phyloP scores from a whole-genome alignment of 2,113 vertebrate genomes.

The Heterotis niloticus region DNA sequence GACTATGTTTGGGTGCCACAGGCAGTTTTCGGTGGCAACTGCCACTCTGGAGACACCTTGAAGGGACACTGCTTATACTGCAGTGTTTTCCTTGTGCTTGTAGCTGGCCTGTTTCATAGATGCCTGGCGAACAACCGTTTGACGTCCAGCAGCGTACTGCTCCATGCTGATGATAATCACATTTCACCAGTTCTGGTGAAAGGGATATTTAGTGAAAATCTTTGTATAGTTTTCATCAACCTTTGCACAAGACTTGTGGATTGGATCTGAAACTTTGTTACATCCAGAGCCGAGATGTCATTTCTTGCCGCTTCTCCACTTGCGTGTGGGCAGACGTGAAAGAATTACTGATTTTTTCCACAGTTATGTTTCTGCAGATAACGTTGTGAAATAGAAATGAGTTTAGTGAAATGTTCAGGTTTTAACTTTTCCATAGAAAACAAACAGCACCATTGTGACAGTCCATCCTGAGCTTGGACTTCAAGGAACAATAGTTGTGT shows the following conservation, averaged over 20 bases:
- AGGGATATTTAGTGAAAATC: not conserved
- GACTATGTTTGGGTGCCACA: not conserved
- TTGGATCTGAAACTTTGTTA: not conserved
- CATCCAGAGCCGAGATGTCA: not conserved
- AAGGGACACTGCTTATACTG: not conserved
- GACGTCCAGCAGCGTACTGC: too few species aligned
- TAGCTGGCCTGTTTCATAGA: not conserved
- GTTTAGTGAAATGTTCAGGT: conserved; percentile 9
- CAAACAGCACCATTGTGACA: not conserved
- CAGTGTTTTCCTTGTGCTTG: not conserved
- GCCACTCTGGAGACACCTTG: not conserved
- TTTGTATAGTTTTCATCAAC: not conserved
- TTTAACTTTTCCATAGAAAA: conserved; percentile 17
- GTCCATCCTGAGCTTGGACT: conserved; percentile 4
- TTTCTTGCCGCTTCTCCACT: not conserved
- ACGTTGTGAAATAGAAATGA: not conserved
- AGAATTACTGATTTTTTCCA: not conserved
- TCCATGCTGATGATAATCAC: too few species aligned
- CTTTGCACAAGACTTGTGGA: not conserved
- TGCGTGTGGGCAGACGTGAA: not conserved
- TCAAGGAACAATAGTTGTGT: not conserved
- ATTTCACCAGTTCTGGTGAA: too few species aligned
- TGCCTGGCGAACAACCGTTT: not conserved
- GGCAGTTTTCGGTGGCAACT: not conserved
- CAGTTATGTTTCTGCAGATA: conserved; percentile 14